phyloP scores from a whole-genome alignment of 2,888 invertebrate genomes.

The Corythucha ciliata region DNA sequence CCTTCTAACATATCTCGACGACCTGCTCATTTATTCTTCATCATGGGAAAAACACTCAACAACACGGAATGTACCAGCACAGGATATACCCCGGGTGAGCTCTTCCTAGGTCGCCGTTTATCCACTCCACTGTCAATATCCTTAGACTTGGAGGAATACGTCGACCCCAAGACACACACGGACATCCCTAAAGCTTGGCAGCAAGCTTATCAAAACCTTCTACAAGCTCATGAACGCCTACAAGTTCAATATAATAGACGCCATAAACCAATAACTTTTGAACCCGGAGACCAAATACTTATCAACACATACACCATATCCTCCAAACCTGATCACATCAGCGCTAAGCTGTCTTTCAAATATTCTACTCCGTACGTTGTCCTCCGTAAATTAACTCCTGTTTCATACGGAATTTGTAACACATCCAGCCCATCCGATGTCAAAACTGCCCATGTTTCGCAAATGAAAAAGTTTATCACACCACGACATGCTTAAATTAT shows the following conservation, averaged over 20 bases:
- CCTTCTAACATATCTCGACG: slow-evolving; percentile 27
- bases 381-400: not conserved
- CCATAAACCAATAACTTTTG: not conserved
- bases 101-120: slow-evolving; percentile 13
- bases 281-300: not conserved
- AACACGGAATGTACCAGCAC: too few species aligned
- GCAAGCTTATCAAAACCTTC: slow-evolving; percentile 3
- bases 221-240: slow-evolving; percentile 3
- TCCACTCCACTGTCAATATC: slow-evolving; percentile 11
- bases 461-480: slow-evolving; percentile 11
- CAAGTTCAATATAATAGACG: not conserved
- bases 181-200: not conserved
- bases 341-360: not conserved
- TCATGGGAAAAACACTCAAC: slow-evolving; percentile 22
- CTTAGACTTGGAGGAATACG: too few species aligned
- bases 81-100: slow-evolving; percentile 8
- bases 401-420: not conserved
- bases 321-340: not conserved
- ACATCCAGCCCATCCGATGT: not conserved
- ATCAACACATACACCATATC: slow-evolving; percentile 16
- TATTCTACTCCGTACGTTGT: slow-evolving; percentile 8
- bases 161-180: too few species aligned
- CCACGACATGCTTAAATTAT: too few species aligned
- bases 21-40: slow-evolving; percentile 23
- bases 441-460: slow-evolving; percentile 13